phyloP scores from a whole-genome alignment of 1,140 invertebrate genomes.

The Physella acuta region DNA sequence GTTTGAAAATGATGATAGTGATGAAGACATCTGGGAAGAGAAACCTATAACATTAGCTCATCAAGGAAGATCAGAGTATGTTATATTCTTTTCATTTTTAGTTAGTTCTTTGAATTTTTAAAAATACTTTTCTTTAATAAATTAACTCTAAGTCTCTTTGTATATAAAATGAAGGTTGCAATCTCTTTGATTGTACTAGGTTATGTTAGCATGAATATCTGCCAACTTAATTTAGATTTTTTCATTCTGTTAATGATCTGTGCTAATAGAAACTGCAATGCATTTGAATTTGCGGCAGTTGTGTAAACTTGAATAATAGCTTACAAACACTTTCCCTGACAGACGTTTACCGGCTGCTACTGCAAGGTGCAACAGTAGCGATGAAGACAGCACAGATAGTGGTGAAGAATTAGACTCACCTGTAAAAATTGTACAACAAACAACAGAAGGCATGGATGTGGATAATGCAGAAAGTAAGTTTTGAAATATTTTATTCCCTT shows the following conservation, averaged over 20 bases:
- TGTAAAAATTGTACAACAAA: constrained; percentile 46
- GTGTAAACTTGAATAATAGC: no score
- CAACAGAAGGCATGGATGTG: constrained; percentile 61
- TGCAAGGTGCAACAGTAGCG: constrained; percentile 40
- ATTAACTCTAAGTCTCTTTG: no score
- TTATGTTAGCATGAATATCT: no score
- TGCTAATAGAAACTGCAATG: no score
- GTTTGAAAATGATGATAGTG: constrained; percentile 60
- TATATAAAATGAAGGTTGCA: no score
- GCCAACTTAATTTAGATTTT: no score
- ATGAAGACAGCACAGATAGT: constrained; percentile 54
- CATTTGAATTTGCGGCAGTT: no score
- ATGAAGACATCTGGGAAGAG: constrained; percentile 64
- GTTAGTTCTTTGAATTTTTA: not conserved
- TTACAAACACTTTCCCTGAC: constrained; percentile 12
- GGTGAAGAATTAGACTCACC: constrained; percentile 58
- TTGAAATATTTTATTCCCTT: not conserved
- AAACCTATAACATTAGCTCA: constrained; percentile 56
- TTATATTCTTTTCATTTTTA: not conserved
- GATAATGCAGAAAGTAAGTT: constrained; percentile 62
- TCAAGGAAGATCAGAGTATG: constrained; percentile 1
- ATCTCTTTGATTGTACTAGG: no score
- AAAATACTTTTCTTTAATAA: no score
- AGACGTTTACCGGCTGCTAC: constrained; percentile 40
- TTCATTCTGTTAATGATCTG: no score